Evolutionary conservation across 1,140 invertebrate species (phyloP).

Genomic region (Bombus impatiens): DNA sequence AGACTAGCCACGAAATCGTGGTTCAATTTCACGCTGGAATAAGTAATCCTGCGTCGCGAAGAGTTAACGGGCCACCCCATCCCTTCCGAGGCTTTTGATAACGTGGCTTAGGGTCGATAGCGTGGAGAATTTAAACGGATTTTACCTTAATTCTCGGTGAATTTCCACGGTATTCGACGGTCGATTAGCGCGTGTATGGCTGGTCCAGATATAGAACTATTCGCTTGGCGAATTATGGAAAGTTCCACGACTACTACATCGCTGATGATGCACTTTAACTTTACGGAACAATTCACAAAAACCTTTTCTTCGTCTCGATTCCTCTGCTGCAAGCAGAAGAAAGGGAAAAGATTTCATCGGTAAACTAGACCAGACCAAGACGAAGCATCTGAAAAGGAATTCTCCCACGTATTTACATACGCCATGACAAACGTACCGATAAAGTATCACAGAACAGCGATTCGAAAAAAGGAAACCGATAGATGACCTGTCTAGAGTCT

Average conservation of each 20-base stretch:
- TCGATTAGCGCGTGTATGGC: neutral
- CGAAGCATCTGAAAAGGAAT: neutral
- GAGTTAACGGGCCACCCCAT: neutral
- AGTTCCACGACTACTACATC: neutral
- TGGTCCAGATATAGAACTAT: neutral
- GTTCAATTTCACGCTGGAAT: slow-evolving; percentile 46
- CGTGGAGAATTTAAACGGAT: slow-evolving; percentile 11
- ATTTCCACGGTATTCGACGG: neutral
- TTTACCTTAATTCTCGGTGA: neutral
- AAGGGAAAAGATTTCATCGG: neutral
- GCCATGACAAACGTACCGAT: neutral
- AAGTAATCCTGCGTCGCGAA: slow-evolving; percentile 16
- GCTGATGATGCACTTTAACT: neutral
- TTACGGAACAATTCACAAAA: neutral
- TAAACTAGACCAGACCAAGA: neutral
- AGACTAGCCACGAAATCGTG: slow-evolving; percentile 19
- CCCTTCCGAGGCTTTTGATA: neutral
- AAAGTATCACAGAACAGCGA: neutral
- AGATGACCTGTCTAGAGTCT: neutral
- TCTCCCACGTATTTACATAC: neutral
- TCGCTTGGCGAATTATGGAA: neutral
- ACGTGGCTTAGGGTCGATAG: neutral
- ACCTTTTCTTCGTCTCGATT: neutral
- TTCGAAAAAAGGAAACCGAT: neutral
- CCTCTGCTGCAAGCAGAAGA: neutral